These are phyloP conservation scores for Synanthedon formicaeformis DNA, from an alignment of 2,888 invertebrate species.

Conservation along the genomic window DNA sequence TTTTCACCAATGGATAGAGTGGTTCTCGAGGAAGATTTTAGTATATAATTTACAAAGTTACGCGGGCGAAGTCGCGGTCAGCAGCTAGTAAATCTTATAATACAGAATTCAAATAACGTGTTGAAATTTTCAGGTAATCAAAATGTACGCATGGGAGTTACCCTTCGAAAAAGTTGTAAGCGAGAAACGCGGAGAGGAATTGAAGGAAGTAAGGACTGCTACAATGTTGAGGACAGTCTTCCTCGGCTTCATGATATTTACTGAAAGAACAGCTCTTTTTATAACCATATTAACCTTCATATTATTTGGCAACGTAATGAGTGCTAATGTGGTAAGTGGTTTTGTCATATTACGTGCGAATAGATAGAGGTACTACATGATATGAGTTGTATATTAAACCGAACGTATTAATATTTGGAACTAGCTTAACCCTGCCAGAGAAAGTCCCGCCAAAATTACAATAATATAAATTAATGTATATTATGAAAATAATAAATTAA, in stretches of 20 bases:
- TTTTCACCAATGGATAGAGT: too few relatives aligned
- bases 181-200: conserved; percentile 73
- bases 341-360: background rate
- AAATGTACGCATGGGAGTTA: conserved; percentile 97
- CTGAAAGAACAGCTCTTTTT: conserved; percentile 83
- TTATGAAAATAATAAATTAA: too few relatives aligned
- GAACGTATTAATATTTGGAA: too few relatives aligned
- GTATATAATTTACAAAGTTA: too few relatives aligned
- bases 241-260: conserved; percentile 83
- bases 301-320: conserved; percentile 73
- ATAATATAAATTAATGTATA: too few relatives aligned
- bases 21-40: too few relatives aligned
- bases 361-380: background rate
- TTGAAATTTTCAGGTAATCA: conserved; percentile 77
- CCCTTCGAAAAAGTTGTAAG: conserved; percentile 86
- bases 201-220: conserved; percentile 70
- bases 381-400: too few relatives aligned
- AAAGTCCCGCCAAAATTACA: too few relatives aligned
- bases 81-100: too few relatives aligned
- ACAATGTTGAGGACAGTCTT: conserved; percentile 76
- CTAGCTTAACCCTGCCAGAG: too few relatives aligned
- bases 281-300: conserved; percentile 79
- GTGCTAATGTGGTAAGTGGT: conserved; percentile 76
- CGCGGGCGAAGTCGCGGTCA: too few relatives aligned
- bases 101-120: too few relatives aligned